A percentile compares a stretch with the other conserved stretches of the same genome.
These are phyloP conservation scores for Antechinus flavipes DNA, from an alignment of 2,113 vertebrate genomes.

Conservation along the genomic window DNA sequence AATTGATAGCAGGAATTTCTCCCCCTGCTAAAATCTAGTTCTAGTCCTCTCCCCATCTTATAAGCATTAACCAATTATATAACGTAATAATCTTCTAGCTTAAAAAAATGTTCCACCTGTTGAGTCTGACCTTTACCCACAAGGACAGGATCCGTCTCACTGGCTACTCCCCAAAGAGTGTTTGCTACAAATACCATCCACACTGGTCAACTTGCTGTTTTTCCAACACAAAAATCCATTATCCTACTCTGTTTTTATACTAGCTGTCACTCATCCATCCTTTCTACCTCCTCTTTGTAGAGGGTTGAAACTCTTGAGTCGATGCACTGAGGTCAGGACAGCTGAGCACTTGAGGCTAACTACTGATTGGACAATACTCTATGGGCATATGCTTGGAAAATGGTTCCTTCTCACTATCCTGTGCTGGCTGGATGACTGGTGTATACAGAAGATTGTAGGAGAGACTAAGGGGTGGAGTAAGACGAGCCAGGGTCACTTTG, in stretches of 20 bases:
- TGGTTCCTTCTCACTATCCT: too few species aligned
- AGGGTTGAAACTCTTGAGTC: too few species aligned
- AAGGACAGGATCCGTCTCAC: not conserved
- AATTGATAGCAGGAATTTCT: not conserved
- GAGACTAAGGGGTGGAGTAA: too few species aligned
- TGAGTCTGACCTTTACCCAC: not conserved
- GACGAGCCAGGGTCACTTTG: too few species aligned
- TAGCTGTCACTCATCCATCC: not conserved
- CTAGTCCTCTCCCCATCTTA: not conserved
- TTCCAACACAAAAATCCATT: not conserved
- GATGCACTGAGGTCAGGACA: too few species aligned
- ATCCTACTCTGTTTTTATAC: not conserved
- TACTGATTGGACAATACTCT: too few species aligned
- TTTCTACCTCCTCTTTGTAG: not conserved
- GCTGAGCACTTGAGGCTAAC: too few species aligned
- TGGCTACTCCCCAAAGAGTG: not conserved
- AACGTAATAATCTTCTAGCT: not conserved
- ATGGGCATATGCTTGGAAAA: too few species aligned
- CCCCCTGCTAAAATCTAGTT: not conserved
- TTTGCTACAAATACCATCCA: not conserved
- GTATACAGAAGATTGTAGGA: too few species aligned
- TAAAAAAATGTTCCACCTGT: not conserved
- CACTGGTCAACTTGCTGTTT: not conserved
- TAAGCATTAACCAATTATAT: not conserved
- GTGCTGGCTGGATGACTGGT: too few species aligned